Evolutionary conservation across 2,113 vertebrate genomes (phyloP).

Genomic region (Gambusia holbrooki): DNA sequence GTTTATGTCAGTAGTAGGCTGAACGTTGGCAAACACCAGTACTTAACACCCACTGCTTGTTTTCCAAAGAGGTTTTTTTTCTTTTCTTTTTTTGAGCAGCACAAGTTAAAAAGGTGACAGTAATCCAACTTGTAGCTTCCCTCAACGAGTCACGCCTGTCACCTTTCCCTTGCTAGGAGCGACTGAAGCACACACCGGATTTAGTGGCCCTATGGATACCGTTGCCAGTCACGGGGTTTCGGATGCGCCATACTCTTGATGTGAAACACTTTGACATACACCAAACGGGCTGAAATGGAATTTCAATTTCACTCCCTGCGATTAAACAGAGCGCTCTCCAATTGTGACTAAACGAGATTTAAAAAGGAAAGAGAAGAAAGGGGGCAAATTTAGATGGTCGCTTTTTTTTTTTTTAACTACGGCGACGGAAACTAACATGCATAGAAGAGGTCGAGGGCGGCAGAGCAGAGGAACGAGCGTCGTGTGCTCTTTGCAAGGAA

Average conservation of each 20-base stretch:
- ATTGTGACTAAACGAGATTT: conserved; percentile 64
- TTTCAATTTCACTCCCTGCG: conserved; percentile 53
- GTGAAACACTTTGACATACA: conserved; percentile 53
- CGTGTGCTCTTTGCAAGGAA: conserved; percentile 64
- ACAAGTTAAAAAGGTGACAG: conserved; percentile 55
- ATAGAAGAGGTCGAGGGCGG: conserved; percentile 17
- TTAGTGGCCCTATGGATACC: conserved; percentile 58
- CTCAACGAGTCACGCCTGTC: conserved; percentile 66
- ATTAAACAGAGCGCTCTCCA: conserved; percentile 59
- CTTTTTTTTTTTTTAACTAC: conserved; percentile 62
- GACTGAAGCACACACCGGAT: conserved; percentile 51
- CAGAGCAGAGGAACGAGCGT: conserved; percentile 37
- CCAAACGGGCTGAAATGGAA: conserved; percentile 63
- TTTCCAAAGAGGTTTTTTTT: conserved; percentile 1
- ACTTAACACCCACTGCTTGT: conserved; percentile 49
- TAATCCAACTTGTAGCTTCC: conserved; percentile 62
- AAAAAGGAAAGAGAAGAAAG: conserved; percentile 15
- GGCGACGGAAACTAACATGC: conserved; percentile 61
- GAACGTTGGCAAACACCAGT: conserved; percentile 54
- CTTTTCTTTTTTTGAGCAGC: neutral
- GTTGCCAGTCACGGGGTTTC: conserved; percentile 20
- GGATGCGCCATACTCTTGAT: conserved; percentile 47
- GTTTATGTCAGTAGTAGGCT: conserved; percentile 41
- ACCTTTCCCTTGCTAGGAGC: conserved; percentile 51
- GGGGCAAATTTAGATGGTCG: conserved; percentile 59